Conservation (phyloP, 2,888 invertebrate species). For the Erebia aethiops region DNA sequence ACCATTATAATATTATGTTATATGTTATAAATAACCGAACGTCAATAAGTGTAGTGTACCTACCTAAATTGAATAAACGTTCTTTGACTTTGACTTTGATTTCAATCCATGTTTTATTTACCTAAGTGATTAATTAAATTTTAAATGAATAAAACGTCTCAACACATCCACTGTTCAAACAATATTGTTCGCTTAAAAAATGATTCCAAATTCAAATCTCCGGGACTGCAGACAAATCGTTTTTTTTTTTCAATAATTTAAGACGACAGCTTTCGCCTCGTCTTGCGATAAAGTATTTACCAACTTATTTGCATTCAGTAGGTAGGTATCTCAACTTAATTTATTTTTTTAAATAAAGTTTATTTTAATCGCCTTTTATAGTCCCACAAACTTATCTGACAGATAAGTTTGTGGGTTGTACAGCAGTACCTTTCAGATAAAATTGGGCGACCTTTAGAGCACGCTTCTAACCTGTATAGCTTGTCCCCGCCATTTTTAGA, state of each 20-base stretch:
- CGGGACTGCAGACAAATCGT: conserved; percentile 44
- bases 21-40: no score
- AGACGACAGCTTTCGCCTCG: conserved; percentile 56
- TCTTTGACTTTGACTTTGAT: no score
- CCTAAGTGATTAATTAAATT: neutral
- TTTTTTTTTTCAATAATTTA: conserved; percentile 66
- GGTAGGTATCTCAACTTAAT: conserved; percentile 12
- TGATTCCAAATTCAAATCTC: conserved; percentile 61
- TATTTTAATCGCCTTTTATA: conserved; percentile 38
- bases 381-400: no score
- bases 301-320: conserved; percentile 61
- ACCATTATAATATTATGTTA: no score
- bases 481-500: no score
- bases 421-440: no score
- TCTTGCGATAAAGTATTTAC: conserved; percentile 69
- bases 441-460: no score
- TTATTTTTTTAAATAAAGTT: conserved; percentile 31
- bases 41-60: no score
- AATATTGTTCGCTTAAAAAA: conserved; percentile 56
- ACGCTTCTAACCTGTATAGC: no score
- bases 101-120: no score
- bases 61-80: no score
- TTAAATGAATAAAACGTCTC: conserved; percentile 39
- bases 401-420: no score
- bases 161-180: conserved; percentile 44